Conservation (phyloP, 2,888 invertebrate species). For the Spialia ferax region DNA sequence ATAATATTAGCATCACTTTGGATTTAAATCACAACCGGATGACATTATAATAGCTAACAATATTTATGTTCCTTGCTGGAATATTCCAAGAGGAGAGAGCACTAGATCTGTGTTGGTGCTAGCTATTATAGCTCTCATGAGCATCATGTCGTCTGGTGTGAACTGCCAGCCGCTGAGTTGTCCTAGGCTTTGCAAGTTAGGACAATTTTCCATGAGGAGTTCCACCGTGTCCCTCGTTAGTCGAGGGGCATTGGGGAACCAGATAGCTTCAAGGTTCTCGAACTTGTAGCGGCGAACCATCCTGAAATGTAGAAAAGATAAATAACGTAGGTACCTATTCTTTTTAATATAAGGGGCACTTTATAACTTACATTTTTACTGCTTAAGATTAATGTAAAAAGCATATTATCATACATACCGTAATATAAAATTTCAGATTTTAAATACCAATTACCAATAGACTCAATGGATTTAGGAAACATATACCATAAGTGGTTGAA, state of each 20-base stretch:
- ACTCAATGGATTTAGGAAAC: too few relatives aligned
- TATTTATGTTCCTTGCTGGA: slow-evolving; percentile 65
- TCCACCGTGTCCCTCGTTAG: slow-evolving; percentile 88
- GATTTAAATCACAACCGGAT: background rate
- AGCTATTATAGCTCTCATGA: slow-evolving; percentile 88
- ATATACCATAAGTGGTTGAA: too few relatives aligned
- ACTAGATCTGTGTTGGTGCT: slow-evolving; percentile 89
- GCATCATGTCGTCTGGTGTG: slow-evolving; percentile 89
- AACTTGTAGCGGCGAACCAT: slow-evolving; percentile 89
- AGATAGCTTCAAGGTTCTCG: slow-evolving; percentile 88
- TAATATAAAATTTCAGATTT: too few relatives aligned
- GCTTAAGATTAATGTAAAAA: too few relatives aligned
- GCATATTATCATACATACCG: too few relatives aligned
- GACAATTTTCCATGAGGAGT: slow-evolving; percentile 89
- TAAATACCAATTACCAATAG: too few relatives aligned
- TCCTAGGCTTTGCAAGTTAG: slow-evolving; percentile 88
- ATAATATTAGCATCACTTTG: background rate
- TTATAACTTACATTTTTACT: too few relatives aligned
- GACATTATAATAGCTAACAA: background rate
- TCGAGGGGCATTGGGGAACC: slow-evolving; percentile 90
- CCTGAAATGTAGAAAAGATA: slow-evolving; percentile 69
- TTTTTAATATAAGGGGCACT: too few relatives aligned
- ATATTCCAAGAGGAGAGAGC: slow-evolving; percentile 87
- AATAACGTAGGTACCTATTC: too few relatives aligned
- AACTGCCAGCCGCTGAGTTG: slow-evolving; percentile 90